Conservation (phyloP, 2,797 vertebrate genomes). For the Delichon dasypus region DNA sequence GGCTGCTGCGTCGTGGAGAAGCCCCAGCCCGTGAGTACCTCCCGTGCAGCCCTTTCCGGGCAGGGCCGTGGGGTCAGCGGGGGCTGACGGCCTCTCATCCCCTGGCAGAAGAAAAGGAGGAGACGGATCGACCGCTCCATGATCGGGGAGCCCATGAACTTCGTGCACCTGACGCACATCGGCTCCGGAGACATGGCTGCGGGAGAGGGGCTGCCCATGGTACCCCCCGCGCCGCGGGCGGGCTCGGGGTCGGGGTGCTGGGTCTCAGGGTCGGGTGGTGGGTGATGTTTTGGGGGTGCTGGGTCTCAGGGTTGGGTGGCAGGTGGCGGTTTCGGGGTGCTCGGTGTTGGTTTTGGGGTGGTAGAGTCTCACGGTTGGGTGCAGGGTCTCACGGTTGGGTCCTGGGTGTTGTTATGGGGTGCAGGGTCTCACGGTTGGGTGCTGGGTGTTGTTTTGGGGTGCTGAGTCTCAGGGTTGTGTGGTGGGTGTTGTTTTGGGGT, state of each 20-base stretch:
- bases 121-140: constrained; percentile 87
- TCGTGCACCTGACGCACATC: constrained; percentile 91
- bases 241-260: neutral
- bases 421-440: too few relatives aligned
- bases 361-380: neutral
- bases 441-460: too few relatives aligned
- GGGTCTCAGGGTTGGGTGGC: accelerated
- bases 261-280: too few relatives aligned
- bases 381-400: neutral
- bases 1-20: constrained; percentile 93
- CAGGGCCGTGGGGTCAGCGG: accelerated
- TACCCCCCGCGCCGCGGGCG: neutral
- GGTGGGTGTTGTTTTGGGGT: neutral
- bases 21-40: constrained; percentile 85
- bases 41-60: accelerated
- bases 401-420: too few relatives aligned
- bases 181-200: constrained; percentile 88
- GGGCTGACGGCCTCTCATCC: neutral
- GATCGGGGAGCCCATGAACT: constrained; percentile 93
- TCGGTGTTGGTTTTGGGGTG: neutral
- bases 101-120: constrained; percentile 82
- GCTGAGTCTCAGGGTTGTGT: neutral
- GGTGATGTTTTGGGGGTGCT: neutral
- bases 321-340: neutral
- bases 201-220: constrained; percentile 82